phyloP scores from a whole-genome alignment of 2,888 invertebrate genomes.

The Apamea crenata region DNA sequence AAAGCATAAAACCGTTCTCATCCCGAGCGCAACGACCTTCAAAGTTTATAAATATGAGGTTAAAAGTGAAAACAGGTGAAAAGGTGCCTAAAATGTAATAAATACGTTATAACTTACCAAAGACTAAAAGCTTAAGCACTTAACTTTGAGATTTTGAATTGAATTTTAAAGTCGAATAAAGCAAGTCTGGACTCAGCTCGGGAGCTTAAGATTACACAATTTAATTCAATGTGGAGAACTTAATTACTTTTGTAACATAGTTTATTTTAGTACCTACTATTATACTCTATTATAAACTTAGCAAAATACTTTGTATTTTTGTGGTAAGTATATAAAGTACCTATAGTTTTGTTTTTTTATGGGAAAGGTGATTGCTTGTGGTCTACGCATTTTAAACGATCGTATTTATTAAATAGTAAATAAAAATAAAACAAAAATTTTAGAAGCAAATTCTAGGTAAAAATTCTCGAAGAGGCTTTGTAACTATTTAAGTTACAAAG shows the following conservation, averaged over 20 bases:
- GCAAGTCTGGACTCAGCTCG: constrained; percentile 42
- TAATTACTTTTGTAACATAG: constrained; percentile 46
- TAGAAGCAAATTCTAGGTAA: too few species aligned
- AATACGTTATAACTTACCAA: constrained; percentile 50
- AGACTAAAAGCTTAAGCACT: constrained; percentile 46
- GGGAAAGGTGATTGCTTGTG: too few species aligned
- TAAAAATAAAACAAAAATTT: too few species aligned
- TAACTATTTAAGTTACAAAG: too few species aligned
- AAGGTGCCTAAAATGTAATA: constrained; percentile 48
- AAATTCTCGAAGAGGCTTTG: too few species aligned
- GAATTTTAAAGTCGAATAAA: constrained; percentile 59
- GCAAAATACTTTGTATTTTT: background rate
- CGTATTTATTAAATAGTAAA: too few species aligned
- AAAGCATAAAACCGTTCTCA: background rate
- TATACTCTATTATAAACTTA: background rate
- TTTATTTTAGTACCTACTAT: constrained; percentile 19
- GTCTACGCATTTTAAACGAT: too few species aligned
- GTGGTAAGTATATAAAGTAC: background rate
- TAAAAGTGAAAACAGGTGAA: constrained; percentile 40
- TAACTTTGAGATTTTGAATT: constrained; percentile 51
- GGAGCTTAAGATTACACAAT: constrained; percentile 40
- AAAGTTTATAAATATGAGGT: constrained; percentile 11
- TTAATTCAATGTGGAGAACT: constrained; percentile 33
- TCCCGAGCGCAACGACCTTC: background rate
- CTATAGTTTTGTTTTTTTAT: background rate